Percentiles rank a stretch among this genome's conserved stretches.
Evolutionary conservation across 53 echinoderm and acorn worm species (phyloP).

Genomic region (Patiria pectinifera): DNA sequence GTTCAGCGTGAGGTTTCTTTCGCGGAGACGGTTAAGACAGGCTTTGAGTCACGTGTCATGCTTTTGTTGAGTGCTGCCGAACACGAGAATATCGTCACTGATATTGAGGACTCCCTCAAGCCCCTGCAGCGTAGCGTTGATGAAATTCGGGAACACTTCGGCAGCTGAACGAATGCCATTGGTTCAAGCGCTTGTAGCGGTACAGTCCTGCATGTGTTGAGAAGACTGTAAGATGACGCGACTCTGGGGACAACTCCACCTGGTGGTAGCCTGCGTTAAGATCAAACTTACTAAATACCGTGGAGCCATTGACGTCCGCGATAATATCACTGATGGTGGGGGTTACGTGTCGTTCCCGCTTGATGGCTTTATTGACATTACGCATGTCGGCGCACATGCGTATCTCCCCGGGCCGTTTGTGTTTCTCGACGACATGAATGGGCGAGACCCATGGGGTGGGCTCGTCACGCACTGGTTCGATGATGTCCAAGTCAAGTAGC

Average conservation of each 20-base stretch:
- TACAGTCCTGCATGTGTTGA: conserved; percentile 58
- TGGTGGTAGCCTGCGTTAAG: conserved; percentile 87
- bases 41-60: conserved; percentile 62
- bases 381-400: conserved; percentile 65
- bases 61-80: conserved; percentile 51
- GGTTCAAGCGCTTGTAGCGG: conserved; percentile 68
- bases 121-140: conserved; percentile 60
- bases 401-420: conserved; percentile 50
- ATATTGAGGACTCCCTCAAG: conserved; percentile 51
- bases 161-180: conserved; percentile 74
- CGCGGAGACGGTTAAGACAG: conserved; percentile 62
- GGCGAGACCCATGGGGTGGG: conserved; percentile 78
- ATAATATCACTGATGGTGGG: conserved; percentile 74
- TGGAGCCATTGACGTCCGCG: conserved; percentile 60
- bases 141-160: conserved; percentile 72
- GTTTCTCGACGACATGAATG: conserved; percentile 64
- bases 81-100: conserved; percentile 25
- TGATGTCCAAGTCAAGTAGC: conserved; percentile 68
- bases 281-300: conserved; percentile 73
- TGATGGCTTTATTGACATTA: conserved; percentile 43
- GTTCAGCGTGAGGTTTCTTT: conserved; percentile 71
- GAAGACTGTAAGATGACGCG: conserved; percentile 33
- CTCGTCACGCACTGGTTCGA: conserved; percentile 68
- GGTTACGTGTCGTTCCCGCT: conserved; percentile 56
- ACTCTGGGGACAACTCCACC: conserved; percentile 51